Percentiles rank a stretch among this genome's conserved stretches.
phyloP scores from a whole-genome alignment of 2,797 vertebrate species.

The Micromesistius poutassou region DNA sequence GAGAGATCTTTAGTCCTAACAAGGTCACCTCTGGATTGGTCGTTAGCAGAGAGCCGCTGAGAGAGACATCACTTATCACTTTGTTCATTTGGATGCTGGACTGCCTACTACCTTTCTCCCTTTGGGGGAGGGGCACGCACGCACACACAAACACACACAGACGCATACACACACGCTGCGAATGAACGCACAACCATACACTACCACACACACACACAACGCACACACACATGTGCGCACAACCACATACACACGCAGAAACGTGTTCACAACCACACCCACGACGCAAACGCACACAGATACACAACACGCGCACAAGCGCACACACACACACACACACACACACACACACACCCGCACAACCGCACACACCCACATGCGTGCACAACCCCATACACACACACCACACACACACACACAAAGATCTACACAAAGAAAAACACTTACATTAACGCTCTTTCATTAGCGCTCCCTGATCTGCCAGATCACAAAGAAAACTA shows the following conservation, averaged over 20 bases:
- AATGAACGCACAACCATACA: not conserved
- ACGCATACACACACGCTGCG: not conserved
- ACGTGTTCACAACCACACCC: too few species aligned
- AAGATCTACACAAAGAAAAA: not conserved
- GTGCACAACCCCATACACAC: not conserved
- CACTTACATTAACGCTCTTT: conserved; percentile 36
- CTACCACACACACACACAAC: not conserved
- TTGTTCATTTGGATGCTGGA: not conserved
- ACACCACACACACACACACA: not conserved
- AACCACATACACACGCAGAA: not conserved
- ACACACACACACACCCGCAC: too few species aligned
- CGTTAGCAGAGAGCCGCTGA: not conserved
- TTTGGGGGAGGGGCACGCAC: not conserved
- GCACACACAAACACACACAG: not conserved
- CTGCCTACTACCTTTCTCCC: too few species aligned
- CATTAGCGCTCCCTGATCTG: conserved; percentile 50
- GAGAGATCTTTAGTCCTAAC: not conserved
- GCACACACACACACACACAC: not conserved
- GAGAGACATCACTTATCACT: not conserved
- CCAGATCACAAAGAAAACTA: conserved; percentile 49
- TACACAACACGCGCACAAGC: not conserved
- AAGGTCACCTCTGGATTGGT: not conserved
- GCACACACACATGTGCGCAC: not conserved
- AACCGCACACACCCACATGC: not conserved
- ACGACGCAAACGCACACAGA: too few species aligned